Percentiles rank a stretch among this genome's conserved stretches.
phyloP scores from a whole-genome alignment of 2,888 invertebrate species.

The Chymomyza caudatula region DNA sequence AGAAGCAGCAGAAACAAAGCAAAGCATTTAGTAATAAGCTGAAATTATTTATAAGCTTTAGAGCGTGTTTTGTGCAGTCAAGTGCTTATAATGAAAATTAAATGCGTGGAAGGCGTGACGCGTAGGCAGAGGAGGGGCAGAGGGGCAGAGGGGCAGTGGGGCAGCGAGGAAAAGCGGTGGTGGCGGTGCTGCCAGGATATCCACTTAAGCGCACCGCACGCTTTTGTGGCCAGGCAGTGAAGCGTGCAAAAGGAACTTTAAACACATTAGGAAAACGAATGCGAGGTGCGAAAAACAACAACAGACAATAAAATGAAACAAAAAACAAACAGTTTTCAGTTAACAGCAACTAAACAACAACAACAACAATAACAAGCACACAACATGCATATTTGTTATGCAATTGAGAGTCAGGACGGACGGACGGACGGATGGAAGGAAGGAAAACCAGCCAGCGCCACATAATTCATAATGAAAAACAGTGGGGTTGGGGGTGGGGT shows the following conservation, averaged over 20 bases:
- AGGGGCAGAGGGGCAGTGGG: background rate
- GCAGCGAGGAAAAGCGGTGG: background rate
- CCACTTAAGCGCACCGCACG: constrained; percentile 27
- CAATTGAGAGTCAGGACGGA: constrained; percentile 52
- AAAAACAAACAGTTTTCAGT: too few species aligned
- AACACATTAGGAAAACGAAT: constrained; percentile 55
- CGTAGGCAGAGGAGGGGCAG: constrained; percentile 16
- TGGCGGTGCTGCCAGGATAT: constrained; percentile 23
- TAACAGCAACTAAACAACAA: constrained; percentile 22
- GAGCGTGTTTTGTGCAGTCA: constrained; percentile 47
- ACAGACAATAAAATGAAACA: constrained; percentile 9
- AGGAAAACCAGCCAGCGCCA: constrained; percentile 6
- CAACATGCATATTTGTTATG: constrained; percentile 46
- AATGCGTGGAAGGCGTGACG: constrained; percentile 31
- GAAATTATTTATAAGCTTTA: constrained; percentile 36
- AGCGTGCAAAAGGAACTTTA: constrained; percentile 57
- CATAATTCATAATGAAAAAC: constrained; percentile 29
- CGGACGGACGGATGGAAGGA: background rate
- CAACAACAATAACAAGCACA: background rate
- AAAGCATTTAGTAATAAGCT: constrained; percentile 25
- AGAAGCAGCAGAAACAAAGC: background rate
- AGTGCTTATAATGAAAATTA: constrained; percentile 65
- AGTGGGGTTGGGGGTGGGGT: too few species aligned
- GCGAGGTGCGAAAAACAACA: constrained; percentile 47
- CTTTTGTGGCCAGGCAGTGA: constrained; percentile 39